phyloP scores from a whole-genome alignment of 1,140 invertebrate genomes.

The Drosophila kanapiae region DNA sequence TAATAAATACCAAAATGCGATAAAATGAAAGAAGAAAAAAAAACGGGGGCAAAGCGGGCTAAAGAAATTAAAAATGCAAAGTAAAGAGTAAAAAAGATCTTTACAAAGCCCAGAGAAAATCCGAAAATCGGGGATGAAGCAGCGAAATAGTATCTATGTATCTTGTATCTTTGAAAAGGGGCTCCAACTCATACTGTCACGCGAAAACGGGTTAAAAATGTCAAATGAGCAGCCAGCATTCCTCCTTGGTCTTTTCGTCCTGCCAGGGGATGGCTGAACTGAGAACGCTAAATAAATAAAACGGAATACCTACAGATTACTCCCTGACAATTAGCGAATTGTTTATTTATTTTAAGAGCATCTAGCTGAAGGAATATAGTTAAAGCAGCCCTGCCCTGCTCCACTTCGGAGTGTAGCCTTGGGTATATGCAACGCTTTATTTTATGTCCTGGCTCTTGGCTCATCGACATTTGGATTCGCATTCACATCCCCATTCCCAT shows the following conservation, averaged over 20 bases:
- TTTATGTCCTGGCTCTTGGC: conserved; percentile 9
- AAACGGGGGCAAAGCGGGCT: conserved; percentile 8
- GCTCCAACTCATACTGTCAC: background rate
- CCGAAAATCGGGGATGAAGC: conserved; percentile 8
- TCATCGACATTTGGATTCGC: background rate
- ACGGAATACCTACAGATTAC: no score
- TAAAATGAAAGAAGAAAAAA: conserved; percentile 27
- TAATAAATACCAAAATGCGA: conserved; percentile 71
- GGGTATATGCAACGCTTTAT: conserved; percentile 63
- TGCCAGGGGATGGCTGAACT: background rate
- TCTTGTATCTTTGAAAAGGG: background rate
- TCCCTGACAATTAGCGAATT: no score
- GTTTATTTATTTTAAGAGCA: conserved; percentile 1
- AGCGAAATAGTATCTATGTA: no score
- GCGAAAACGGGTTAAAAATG: conserved; percentile 62
- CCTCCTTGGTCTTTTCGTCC: background rate
- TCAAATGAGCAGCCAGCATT: conserved; percentile 50
- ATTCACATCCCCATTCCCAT: conserved; percentile 4
- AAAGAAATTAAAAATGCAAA: conserved; percentile 72
- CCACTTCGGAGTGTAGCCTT: conserved; percentile 30
- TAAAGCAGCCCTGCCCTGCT: no score
- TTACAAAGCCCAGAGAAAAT: background rate
- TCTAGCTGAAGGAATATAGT: no score
- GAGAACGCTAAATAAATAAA: no score
- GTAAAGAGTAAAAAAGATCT: conserved; percentile 42